These are phyloP conservation scores for Bombyx huttoni DNA, from an alignment of 2,888 invertebrate species.

Conservation along the genomic window DNA sequence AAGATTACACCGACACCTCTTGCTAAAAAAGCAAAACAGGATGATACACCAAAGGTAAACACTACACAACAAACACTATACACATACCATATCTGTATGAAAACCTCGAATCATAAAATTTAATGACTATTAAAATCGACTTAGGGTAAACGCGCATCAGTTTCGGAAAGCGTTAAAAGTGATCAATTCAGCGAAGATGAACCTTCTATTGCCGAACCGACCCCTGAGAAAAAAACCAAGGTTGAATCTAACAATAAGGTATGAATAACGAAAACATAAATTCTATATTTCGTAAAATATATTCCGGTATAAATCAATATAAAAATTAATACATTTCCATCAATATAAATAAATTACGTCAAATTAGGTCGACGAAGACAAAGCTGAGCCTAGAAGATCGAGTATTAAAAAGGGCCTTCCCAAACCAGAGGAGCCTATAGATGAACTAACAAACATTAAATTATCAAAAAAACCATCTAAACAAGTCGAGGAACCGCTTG, in stretches of 20 bases:
- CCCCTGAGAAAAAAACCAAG: conserved; percentile 50
- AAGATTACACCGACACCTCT: conserved; percentile 68
- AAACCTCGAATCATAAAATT: conserved; percentile 1
- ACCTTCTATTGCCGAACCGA: conserved; percentile 39
- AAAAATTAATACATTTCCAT: too few relatives aligned
- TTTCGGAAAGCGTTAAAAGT: conserved; percentile 56
- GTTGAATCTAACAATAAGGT: conserved; percentile 40
- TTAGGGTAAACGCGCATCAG: conserved; percentile 57
- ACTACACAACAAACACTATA: conserved; percentile 26
- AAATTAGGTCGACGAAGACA: conserved; percentile 46
- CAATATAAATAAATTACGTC: conserved; percentile 2
- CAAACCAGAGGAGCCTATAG: conserved; percentile 53
- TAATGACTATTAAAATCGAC: conserved; percentile 10
- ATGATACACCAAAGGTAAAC: conserved; percentile 61
- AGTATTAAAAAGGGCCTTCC: conserved; percentile 59
- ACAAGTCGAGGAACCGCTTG: conserved; percentile 41
- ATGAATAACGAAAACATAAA: conserved; percentile 7
- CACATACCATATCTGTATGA: conserved; percentile 3
- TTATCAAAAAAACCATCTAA: conserved; percentile 47
- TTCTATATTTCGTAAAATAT: too few relatives aligned
- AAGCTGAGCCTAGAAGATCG: conserved; percentile 34
- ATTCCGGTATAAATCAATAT: conserved; percentile 2
- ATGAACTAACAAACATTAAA: conserved; percentile 55
- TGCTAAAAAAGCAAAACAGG: conserved; percentile 64
- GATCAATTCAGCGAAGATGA: conserved; percentile 60